Base-by-base conservation (phyloP, 2,888 invertebrate species). In the Abscondita cerata region DNA sequence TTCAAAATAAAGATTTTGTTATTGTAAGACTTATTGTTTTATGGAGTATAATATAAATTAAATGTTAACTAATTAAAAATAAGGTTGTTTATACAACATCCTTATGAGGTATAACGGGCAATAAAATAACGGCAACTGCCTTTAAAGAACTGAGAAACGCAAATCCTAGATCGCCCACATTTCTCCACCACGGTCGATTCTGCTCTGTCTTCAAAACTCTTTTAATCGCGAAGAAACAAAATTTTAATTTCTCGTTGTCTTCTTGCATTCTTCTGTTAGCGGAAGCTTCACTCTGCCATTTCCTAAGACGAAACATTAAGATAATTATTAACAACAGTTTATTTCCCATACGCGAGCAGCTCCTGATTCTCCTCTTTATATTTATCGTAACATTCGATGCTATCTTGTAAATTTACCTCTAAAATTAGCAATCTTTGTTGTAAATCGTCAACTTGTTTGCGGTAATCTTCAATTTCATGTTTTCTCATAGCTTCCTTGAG, bases 151-250 rank as follows among this genome's bases (percentile, higher is more conserved):
- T 36, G 18, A 59, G 38, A 20, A 60, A 25, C 12, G 50, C 64
- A 40, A 57, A 47, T 31, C 59, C 63, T 3, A 63, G 13, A 16
- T 63, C 59, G 2, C 52, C 34, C 4, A 57, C 60, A 38, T 53
- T 64, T 15, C 33, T 64, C 64, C 64, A 64, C 64, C 60, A 64
- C 4, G 64, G 60, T 12, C 51, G 18, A 19, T 57, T 16, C 18
- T 53, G 40, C 33, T 60, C 57, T 19, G 40, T 34, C 19, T 12
- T 38, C 33, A 64, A 53, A 44, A 36, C 31, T 25, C 34, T 53
- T n/a, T 13, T 51, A 15, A 44, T 25, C 1, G 47, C 46, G 0
- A 15, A 16, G n/a, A 60, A 20, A 11, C 33, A 48, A 25, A 18
- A 33, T 36, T 50, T 38, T 19, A 60, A 20, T 11, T 6, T 8